A percentile compares a stretch with the other conserved stretches of the same genome.
These are phyloP conservation scores for Chrysopilus asiliformis DNA, from an alignment of 2,888 invertebrate genomes.

Conservation along the genomic window DNA sequence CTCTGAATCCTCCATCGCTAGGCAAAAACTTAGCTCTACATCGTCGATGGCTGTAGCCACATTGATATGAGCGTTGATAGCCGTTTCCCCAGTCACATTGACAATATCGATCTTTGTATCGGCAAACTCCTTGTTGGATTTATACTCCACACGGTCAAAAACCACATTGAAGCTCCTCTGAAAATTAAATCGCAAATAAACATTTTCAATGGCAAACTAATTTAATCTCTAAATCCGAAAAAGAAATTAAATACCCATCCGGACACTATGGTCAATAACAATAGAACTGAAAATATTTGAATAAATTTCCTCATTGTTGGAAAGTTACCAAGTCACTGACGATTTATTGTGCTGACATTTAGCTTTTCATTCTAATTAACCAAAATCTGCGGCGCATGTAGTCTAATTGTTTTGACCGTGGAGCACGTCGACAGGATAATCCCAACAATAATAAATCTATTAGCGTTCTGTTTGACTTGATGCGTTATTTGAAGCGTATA, in stretches of 20 bases:
- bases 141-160: constrained; percentile 20
- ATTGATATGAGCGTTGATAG: constrained; percentile 19
- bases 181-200: no score
- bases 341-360: constrained; percentile 4
- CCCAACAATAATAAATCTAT: no score
- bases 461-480: no score
- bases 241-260: no score
- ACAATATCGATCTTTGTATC: constrained; percentile 21
- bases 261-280: no score
- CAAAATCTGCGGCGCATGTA: no score
- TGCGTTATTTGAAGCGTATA: no score
- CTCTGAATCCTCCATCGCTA: constrained; percentile 20
- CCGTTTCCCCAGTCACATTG: constrained; percentile 19
- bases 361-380: neutral
- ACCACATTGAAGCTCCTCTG: constrained; percentile 28
- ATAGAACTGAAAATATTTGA: neutral
- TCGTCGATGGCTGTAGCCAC: constrained; percentile 22
- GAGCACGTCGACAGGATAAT: no score
- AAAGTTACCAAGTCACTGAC: constrained; percentile 3
- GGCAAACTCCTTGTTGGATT: constrained; percentile 20
- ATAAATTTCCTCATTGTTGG: neutral
- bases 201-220: no score
- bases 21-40: constrained; percentile 16
- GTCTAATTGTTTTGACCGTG: no score
- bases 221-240: no score